These are phyloP conservation scores for Metellina segmentata DNA, from an alignment of 2,888 invertebrate species.

Conservation along the genomic window DNA sequence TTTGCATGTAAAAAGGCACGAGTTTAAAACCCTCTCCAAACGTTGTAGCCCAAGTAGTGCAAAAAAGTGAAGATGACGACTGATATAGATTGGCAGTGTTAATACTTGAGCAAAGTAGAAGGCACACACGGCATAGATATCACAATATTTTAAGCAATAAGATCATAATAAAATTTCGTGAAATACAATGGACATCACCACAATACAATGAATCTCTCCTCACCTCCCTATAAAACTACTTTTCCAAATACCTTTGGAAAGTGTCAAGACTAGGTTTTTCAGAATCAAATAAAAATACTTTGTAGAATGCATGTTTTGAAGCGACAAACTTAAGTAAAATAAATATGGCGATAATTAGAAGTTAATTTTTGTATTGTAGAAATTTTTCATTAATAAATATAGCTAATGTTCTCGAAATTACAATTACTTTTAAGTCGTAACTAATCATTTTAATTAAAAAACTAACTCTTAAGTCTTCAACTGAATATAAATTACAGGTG, in stretches of 20 bases:
- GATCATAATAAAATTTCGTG: constrained; percentile 16
- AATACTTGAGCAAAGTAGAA: constrained; percentile 52
- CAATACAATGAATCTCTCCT: constrained; percentile 21
- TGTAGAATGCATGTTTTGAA: too few species aligned
- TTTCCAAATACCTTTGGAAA: constrained; percentile 28
- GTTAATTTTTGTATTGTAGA: too few species aligned
- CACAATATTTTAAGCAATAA: constrained; percentile 55
- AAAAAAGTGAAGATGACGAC: not conserved
- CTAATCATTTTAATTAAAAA: too few species aligned
- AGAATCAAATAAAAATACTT: constrained; percentile 37
- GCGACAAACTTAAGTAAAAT: not conserved
- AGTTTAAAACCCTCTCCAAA: not conserved
- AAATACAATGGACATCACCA: constrained; percentile 30
- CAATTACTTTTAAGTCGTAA: too few species aligned
- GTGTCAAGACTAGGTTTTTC: constrained; percentile 48
- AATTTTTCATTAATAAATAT: too few species aligned
- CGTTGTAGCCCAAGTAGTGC: not conserved
- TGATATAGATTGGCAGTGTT: constrained; percentile 57
- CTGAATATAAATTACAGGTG: too few species aligned
- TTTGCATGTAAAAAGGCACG: not conserved
- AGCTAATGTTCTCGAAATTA: too few species aligned
- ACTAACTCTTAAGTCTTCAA: too few species aligned
- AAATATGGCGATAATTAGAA: not conserved
- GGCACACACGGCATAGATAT: constrained; percentile 44
- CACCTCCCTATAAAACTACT: constrained; percentile 1